Conservation (phyloP, 1,140 invertebrate genomes). For the Apis cerana region DNA sequence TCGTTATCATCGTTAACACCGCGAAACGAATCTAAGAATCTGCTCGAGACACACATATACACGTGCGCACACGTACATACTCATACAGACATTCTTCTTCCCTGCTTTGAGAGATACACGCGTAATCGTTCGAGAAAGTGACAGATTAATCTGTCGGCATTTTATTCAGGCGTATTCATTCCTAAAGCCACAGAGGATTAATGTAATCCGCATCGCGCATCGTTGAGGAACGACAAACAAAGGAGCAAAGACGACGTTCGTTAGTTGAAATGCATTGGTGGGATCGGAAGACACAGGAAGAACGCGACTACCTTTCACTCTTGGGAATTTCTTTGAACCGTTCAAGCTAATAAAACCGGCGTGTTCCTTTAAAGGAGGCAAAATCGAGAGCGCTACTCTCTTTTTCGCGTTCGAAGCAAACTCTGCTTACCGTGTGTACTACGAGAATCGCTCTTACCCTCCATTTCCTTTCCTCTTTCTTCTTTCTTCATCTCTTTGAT, state of each 20-base stretch:
- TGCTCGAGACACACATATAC: background rate
- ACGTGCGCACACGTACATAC: too few relatives aligned
- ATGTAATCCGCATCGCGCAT: background rate
- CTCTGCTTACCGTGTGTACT: background rate
- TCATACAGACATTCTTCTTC: too few relatives aligned
- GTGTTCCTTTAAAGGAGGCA: constrained; percentile 38
- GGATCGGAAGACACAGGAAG: background rate
- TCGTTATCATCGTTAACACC: constrained; percentile 24
- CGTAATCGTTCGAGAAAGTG: background rate
- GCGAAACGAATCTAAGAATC: background rate
- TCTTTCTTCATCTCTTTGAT: background rate
- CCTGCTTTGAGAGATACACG: background rate
- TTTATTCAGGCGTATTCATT: background rate
- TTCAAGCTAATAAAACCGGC: constrained; percentile 21
- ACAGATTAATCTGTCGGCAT: background rate
- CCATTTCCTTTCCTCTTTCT: background rate
- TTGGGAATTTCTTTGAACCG: constrained; percentile 34
- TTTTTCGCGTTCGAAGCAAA: constrained; percentile 32
- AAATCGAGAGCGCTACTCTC: constrained; percentile 47
- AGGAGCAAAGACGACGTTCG: background rate
- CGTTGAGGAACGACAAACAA: constrained; percentile 1
- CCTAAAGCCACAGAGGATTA: background rate
- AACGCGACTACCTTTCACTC: constrained; percentile 42
- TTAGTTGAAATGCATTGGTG: constrained; percentile 31
- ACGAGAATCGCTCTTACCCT: background rate